Conservation (phyloP, 2,888 invertebrate genomes). For the Agrilus cyanescens region DNA sequence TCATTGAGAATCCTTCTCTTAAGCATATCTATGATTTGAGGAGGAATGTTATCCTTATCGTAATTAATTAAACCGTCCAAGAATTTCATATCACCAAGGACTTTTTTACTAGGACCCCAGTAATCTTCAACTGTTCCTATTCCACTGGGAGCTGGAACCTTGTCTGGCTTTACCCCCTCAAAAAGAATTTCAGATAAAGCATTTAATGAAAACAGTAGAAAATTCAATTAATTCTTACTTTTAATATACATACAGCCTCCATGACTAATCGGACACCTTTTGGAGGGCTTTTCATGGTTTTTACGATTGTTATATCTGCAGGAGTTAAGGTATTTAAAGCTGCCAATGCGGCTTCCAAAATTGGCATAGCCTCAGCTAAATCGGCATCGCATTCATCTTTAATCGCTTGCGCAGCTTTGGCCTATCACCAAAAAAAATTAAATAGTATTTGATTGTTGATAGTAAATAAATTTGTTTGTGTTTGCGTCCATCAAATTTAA, state of each 20-base stretch:
- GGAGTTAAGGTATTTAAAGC: constrained; percentile 85
- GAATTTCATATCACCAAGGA: constrained; percentile 85
- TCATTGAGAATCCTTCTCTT: constrained; percentile 69
- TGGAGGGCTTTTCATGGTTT: constrained; percentile 95
- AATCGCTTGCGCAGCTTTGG: constrained; percentile 66
- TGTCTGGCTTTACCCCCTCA: constrained; percentile 78
- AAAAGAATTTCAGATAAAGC: constrained; percentile 1
- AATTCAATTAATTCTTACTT: no score
- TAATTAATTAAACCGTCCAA: constrained; percentile 75
- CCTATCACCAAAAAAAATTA: constrained; percentile 33
- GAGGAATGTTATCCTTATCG: constrained; percentile 89
- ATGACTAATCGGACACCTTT: constrained; percentile 79
- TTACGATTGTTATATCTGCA: constrained; percentile 83
- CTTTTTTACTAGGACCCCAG: constrained; percentile 83
- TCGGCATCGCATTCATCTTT: constrained; percentile 90
- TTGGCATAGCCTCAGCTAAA: constrained; percentile 84
- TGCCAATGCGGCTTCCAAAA: constrained; percentile 72
- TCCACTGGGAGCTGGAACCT: constrained; percentile 70
- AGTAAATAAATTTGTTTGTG: no score
- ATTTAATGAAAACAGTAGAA: no score
- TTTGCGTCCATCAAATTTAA: no score
- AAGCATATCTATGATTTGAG: constrained; percentile 71
- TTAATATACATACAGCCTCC: constrained; percentile 91
- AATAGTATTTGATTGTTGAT: no score
- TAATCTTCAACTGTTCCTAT: constrained; percentile 81